phyloP scores from a whole-genome alignment of 1,140 invertebrate species.

The Tribolium castaneum region DNA sequence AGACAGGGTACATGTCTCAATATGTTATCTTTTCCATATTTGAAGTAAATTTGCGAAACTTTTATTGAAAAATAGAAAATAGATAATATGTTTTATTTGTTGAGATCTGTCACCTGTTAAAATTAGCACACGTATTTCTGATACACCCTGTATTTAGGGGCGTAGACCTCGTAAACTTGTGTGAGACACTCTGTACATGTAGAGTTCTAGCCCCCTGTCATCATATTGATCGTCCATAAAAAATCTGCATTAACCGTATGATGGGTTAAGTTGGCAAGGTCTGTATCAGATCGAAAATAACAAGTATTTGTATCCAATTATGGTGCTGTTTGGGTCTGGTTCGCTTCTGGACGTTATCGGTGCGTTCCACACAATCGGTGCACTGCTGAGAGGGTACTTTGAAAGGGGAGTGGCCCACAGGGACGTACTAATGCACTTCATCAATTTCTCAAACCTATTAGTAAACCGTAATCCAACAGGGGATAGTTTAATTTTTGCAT shows the following conservation, averaged over 20 bases:
- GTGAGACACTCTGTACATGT: no score
- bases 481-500: constrained; percentile 20
- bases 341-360: constrained; percentile 42
- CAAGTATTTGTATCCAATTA: constrained; percentile 44
- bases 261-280: constrained; percentile 25
- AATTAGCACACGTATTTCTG: no score
- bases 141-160: no score
- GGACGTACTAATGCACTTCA: constrained; percentile 37
- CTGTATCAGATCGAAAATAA: constrained; percentile 40
- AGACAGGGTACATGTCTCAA: no score
- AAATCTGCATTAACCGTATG: not conserved
- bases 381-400: constrained; percentile 38
- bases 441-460: constrained; percentile 36
- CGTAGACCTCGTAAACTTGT: no score
- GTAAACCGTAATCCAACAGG: constrained; percentile 21
- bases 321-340: constrained; percentile 36
- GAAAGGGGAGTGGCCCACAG: constrained; percentile 26
- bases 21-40: no score
- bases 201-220: no score
- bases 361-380: constrained; percentile 36
- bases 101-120: no score
- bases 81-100: no score
- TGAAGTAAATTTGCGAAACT: no score
- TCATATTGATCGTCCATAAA: not conserved
- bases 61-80: no score